These are phyloP conservation scores for Phaethornis superciliosus DNA, from an alignment of 2,113 vertebrate genomes.

Conservation along the genomic window DNA sequence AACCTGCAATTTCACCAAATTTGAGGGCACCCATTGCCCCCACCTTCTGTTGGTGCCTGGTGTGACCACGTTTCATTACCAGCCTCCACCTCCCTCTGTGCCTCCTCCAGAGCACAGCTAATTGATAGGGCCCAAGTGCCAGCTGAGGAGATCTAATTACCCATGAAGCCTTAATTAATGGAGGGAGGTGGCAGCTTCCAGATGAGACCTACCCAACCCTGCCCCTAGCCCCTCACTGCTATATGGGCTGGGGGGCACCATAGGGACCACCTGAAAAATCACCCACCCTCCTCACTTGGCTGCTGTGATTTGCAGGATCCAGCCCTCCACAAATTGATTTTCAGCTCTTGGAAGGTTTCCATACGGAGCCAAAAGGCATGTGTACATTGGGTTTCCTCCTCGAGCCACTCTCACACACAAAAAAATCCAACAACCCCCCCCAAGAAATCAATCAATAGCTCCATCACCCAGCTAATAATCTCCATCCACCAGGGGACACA, in stretches of 20 bases:
- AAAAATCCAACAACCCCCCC: not conserved
- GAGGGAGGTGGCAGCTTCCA: slow-evolving; percentile 17
- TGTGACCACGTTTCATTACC: slow-evolving; percentile 6
- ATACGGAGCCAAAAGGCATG: not conserved
- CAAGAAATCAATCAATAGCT: slow-evolving; percentile 47
- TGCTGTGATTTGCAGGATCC: not conserved
- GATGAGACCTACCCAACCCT: not conserved
- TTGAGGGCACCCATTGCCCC: not conserved
- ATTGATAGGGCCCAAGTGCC: slow-evolving; percentile 60
- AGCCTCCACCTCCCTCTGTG: not conserved
- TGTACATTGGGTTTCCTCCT: not conserved
- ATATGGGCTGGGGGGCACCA: rapidly evolving
- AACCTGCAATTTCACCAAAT: not conserved
- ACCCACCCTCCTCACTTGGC: not conserved
- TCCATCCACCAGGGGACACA: not conserved
- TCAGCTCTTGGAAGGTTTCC: not conserved
- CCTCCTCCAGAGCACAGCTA: slow-evolving; percentile 36
- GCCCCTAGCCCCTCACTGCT: not conserved
- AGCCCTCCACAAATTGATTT: not conserved
- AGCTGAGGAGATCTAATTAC: slow-evolving; percentile 53
- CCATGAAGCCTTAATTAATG: slow-evolving; percentile 13
- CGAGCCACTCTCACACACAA: rapidly evolving
- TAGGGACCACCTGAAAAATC: not conserved
- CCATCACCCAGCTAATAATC: not conserved
- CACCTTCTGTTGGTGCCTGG: rapidly evolving